A percentile compares a stretch with the other conserved stretches of the same genome.
phyloP scores from a whole-genome alignment of 2,888 invertebrate genomes.

The Ennomos erosarius region DNA sequence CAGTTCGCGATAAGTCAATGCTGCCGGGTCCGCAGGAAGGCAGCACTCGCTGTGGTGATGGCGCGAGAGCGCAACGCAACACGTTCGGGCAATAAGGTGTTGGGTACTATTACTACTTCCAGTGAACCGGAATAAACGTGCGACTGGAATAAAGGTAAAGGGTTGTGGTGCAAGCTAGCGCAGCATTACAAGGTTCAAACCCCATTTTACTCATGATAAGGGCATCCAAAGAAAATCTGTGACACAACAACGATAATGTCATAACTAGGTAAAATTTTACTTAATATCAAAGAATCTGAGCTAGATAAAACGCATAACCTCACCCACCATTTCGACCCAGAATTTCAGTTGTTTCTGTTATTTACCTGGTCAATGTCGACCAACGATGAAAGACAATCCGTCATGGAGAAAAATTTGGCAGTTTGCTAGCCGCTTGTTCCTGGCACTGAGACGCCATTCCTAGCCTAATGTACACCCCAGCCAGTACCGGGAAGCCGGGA shows the following conservation, averaged over 20 bases:
- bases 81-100: slow-evolving; percentile 62
- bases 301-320: too few relatives aligned
- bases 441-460: slow-evolving; percentile 26
- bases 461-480: slow-evolving; percentile 30
- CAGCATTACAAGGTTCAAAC: slow-evolving; percentile 17
- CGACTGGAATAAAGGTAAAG: slow-evolving; percentile 50
- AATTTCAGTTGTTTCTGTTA: too few relatives aligned
- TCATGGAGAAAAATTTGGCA: not conserved
- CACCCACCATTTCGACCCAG: too few relatives aligned
- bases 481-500: slow-evolving; percentile 50
- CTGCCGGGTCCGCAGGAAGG: slow-evolving; percentile 38
- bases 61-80: slow-evolving; percentile 36
- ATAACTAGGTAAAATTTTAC: too few relatives aligned
- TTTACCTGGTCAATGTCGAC: too few relatives aligned
- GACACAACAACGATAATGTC: too few relatives aligned
- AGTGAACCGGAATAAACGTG: slow-evolving; percentile 72
- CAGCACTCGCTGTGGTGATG: slow-evolving; percentile 12
- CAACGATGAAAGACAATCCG: too few relatives aligned
- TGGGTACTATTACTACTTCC: slow-evolving; percentile 64
- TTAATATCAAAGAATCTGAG: too few relatives aligned
- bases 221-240: too few relatives aligned
- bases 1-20: slow-evolving; percentile 41
- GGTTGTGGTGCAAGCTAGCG: slow-evolving; percentile 42
- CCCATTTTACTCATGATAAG: too few relatives aligned
- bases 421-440: slow-evolving; percentile 8